Conservation (phyloP, 2,797 vertebrate species). For the Chaenodraco wilsoni region DNA sequence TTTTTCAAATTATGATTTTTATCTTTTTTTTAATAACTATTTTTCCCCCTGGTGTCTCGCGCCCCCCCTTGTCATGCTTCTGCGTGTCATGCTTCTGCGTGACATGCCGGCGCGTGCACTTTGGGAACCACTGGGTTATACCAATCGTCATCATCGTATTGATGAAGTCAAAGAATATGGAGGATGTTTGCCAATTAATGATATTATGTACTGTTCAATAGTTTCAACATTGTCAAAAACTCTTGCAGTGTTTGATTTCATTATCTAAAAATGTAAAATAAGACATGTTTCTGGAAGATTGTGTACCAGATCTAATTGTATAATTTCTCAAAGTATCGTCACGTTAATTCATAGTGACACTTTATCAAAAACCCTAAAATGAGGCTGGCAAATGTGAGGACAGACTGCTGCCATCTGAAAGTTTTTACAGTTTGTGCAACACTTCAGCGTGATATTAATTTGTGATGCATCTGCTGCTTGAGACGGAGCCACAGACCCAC, state of each 20-base stretch:
- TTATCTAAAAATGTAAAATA: background rate
- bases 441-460: constrained; percentile 74
- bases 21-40: no score
- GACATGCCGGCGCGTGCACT: no score
- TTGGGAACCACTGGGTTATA: background rate
- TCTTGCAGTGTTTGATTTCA: no score
- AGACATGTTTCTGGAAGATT: background rate
- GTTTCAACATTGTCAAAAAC: no score
- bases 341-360: constrained; percentile 23
- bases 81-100: no score
- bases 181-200: background rate
- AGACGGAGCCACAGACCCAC: constrained; percentile 62
- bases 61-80: no score
- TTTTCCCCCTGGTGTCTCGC: no score
- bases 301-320: background rate
- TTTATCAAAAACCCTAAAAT: constrained; percentile 36
- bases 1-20: no score
- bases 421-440: constrained; percentile 68
- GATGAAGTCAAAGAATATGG: background rate
- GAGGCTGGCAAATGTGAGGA: constrained; percentile 25
- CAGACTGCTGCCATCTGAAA: constrained; percentile 54
- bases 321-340: constrained; percentile 11
- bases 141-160: no score
- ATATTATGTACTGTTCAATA: background rate
- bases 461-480: constrained; percentile 77